Evolutionary conservation across 1,140 invertebrate genomes (phyloP).

Genomic region (Lepidurus arcticus): DNA sequence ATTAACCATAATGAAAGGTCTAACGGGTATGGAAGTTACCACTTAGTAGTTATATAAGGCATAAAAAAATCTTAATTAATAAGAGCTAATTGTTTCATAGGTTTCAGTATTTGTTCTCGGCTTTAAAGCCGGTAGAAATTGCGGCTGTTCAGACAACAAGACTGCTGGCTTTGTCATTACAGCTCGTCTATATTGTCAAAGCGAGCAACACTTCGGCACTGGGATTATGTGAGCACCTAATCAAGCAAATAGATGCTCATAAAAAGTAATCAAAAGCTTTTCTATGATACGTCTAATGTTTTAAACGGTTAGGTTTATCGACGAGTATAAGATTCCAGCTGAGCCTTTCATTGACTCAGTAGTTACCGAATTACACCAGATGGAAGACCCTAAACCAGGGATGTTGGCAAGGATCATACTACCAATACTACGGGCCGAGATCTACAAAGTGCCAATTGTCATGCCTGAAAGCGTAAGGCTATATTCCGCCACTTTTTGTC

Average conservation of each 20-base stretch:
- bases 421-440: constrained; percentile 58
- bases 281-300: not conserved
- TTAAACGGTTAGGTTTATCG: constrained; percentile 43
- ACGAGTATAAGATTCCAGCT: constrained; percentile 50
- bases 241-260: constrained; percentile 55
- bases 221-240: constrained; percentile 57
- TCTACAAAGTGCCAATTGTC: constrained; percentile 20
- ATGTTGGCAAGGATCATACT: constrained; percentile 65
- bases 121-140: constrained; percentile 64
- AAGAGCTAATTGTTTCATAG: constrained; percentile 41
- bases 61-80: not conserved
- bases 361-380: constrained; percentile 65
- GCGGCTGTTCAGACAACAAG: constrained; percentile 74
- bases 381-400: constrained; percentile 77
- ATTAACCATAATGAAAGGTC: not conserved
- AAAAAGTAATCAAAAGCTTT: constrained; percentile 47
- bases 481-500: constrained; percentile 31
- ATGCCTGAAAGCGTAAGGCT: constrained; percentile 32
- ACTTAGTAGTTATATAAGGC: not conserved
- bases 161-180: constrained; percentile 73
- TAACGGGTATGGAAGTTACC: not conserved
- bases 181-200: constrained; percentile 67
- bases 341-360: constrained; percentile 74
- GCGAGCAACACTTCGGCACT: constrained; percentile 56
- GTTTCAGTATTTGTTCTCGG: constrained; percentile 76